Conservation (phyloP, 2,888 invertebrate species). For the Drosophila ochracea region DNA sequence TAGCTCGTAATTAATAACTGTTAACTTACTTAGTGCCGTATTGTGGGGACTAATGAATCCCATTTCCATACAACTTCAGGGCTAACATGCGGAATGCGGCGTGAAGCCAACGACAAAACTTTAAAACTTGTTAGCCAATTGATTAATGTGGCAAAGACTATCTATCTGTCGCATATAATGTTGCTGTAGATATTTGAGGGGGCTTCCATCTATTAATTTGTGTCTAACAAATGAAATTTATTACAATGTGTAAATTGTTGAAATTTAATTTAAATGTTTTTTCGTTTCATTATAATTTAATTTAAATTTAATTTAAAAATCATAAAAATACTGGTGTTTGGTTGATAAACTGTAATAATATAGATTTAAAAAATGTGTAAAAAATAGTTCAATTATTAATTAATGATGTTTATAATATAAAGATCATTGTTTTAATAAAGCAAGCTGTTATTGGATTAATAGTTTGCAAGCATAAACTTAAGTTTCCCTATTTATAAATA, state of each 20-base stretch:
- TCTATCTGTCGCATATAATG: slow-evolving; percentile 9
- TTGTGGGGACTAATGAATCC: slow-evolving; percentile 71
- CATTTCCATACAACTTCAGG: slow-evolving; percentile 49
- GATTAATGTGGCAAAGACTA: slow-evolving; percentile 35
- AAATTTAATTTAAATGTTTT: not conserved
- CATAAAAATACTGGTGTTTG: not conserved
- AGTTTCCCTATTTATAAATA: not conserved
- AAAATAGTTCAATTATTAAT: not conserved
- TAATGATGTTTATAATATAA: not conserved
- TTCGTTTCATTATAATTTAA: not conserved
- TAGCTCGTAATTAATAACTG: slow-evolving; percentile 67
- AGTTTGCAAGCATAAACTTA: not conserved
- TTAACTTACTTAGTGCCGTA: slow-evolving; percentile 65
- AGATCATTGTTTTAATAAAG: not conserved
- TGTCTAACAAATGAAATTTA: slow-evolving; percentile 21
- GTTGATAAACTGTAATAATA: not conserved
- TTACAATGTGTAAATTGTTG: not conserved
- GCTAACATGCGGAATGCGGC: slow-evolving; percentile 42
- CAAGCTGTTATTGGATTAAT: not conserved
- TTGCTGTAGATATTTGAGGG: slow-evolving; percentile 5
- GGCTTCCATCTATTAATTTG: slow-evolving; percentile 9
- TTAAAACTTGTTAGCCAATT: slow-evolving; percentile 40
- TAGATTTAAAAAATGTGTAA: not conserved
- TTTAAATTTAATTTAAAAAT: not conserved
- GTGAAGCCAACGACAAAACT: slow-evolving; percentile 28